Base-by-base conservation (phyloP, 2,797 vertebrate species). In the Numenius phaeopus region DNA sequence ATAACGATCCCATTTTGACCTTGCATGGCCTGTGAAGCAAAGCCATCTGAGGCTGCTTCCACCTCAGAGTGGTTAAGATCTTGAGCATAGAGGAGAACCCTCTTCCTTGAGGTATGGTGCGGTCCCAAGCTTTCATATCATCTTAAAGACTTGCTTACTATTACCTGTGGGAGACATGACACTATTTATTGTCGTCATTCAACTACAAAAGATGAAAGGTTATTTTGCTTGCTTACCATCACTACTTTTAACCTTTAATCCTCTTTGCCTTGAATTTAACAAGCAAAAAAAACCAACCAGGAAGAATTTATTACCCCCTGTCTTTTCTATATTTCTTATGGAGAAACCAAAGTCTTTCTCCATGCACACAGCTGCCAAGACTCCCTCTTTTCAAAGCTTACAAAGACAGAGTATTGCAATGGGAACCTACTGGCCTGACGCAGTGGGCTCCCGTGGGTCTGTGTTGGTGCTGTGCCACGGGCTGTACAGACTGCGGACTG, bases 361-460 rank as follows among this genome's bases (percentile, higher is more conserved):
- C 57, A 14, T 37, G 44, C 62, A 42, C 66, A 78, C 37, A 92
- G 34, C 50, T 64, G 23, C 58, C 47, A 62, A 66, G 10, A 47
- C 26, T 10, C 70, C 39, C 64, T 47, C 54, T 42, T 59, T 40
- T 9, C 79, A 79, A 93, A n/a, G 47, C 67, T 78, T 30, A 67
- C 58, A 22, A 75, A 84, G 85, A 14, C 11, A 12, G 0, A 21
- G 73, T 42, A 73, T 67, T 47, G 61, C 70, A 90, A 42, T 49
- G 49, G 88, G 47, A 86, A 98, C 98, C 86, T 97, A 98, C 98
- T 98, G 83, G 90, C 83, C 49, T 61, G 77, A 73, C 52, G 89
- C 97, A 97, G 96, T 0, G 78, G 93, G 94, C 94, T 98, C 49
- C 85, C 95, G 5, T 79, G 92, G 40, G 20, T 62, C 85, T 96